phyloP scores from a whole-genome alignment of 2,797 vertebrate genomes.

The Chloroceryle amazona region DNA sequence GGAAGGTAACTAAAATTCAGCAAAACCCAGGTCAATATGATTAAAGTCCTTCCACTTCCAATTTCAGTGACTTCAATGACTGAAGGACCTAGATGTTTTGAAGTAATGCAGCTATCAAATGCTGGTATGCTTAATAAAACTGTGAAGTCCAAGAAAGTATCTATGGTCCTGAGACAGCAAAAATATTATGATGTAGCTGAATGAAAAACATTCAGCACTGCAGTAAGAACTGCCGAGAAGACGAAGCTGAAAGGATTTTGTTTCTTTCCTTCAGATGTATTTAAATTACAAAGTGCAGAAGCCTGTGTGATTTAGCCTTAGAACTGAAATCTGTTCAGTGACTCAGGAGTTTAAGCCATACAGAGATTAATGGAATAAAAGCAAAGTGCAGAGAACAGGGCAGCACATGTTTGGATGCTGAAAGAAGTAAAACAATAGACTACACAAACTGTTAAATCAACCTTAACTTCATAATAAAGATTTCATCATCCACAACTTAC shows the following conservation, averaged over 20 bases:
- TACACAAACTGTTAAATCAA: constrained; percentile 7
- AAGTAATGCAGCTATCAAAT: neutral
- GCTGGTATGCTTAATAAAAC: neutral
- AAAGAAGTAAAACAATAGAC: neutral
- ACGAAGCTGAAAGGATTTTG: neutral
- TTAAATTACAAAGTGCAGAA: neutral
- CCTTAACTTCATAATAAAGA: neutral
- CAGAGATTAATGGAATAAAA: neutral
- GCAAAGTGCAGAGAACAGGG: neutral
- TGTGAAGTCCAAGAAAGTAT: neutral
- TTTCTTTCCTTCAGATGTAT: neutral
- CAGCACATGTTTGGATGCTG: neutral
- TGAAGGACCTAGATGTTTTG: neutral
- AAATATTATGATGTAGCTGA: neutral
- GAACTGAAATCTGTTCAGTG: neutral
- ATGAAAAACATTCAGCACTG: neutral
- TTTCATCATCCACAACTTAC: neutral
- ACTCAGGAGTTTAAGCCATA: neutral
- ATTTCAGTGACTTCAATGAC: neutral
- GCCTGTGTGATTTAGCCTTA: neutral
- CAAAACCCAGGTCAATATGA: neutral
- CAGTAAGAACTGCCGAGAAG: neutral
- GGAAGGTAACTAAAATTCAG: neutral
- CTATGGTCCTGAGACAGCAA: neutral
- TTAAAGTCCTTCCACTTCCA: neutral